Evolutionary conservation across 1,140 invertebrate species (phyloP).

Genomic region (Lepidurus packardi): DNA sequence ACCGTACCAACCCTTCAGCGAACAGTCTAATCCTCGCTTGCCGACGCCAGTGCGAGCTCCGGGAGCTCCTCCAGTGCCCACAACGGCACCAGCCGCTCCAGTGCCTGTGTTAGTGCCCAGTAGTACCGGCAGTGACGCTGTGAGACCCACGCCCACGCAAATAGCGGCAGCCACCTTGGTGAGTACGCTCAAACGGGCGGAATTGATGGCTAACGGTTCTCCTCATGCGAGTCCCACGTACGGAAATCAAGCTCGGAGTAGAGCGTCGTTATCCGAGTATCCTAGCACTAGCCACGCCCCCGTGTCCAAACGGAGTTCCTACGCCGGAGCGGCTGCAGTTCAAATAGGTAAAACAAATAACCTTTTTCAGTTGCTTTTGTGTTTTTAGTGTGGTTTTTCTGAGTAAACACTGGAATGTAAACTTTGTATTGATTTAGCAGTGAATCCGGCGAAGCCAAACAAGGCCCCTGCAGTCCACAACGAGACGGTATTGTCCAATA

Average conservation of each 20-base stretch:
- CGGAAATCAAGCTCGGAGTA: not conserved
- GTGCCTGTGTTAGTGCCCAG: not conserved
- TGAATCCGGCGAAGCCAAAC: conserved; percentile 7
- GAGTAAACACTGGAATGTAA: no score
- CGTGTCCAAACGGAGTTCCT: conserved; percentile 29
- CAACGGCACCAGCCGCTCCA: conserved; percentile 10
- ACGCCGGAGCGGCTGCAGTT: conserved; percentile 7
- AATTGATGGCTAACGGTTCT: conserved; percentile 16
- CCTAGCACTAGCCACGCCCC: not conserved
- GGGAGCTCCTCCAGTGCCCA: not conserved
- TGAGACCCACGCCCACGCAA: conserved; percentile 3
- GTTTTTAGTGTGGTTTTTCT: no score
- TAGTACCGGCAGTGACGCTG: conserved; percentile 27
- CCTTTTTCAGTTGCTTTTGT: no score
- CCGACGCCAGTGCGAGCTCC: conserved; percentile 7
- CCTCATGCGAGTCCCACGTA: not conserved
- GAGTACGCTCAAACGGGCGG: conserved; percentile 26
- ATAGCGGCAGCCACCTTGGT: conserved; percentile 28
- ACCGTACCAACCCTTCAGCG: conserved; percentile 39
- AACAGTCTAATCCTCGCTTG: conserved; percentile 34
- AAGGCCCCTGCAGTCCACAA: not conserved
- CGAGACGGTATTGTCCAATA: not conserved
- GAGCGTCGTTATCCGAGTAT: conserved; percentile 3
- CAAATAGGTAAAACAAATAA: not conserved
- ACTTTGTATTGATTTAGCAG: not conserved